Evolutionary conservation across 2,888 invertebrate species (phyloP).

Genomic region (Melanostoma scalare): DNA sequence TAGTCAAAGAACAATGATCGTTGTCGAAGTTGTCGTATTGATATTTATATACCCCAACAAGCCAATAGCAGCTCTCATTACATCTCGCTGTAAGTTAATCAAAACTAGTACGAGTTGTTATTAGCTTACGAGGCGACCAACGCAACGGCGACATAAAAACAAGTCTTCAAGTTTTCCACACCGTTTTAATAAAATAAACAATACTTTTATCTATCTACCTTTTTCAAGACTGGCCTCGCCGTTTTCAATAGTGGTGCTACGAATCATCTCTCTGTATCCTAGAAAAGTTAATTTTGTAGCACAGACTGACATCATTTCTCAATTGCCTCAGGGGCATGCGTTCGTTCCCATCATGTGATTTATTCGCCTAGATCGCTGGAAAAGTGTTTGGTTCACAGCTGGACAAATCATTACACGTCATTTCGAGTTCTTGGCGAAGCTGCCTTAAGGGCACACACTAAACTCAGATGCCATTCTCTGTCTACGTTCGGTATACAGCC

Average conservation of each 20-base stretch:
- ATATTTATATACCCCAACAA: too few species aligned
- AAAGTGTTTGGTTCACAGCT: slow-evolving; percentile 70
- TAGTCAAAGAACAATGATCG: too few species aligned
- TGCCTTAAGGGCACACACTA: slow-evolving; percentile 49
- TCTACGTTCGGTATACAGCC: slow-evolving; percentile 17
- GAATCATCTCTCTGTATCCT: neutral
- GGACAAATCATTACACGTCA: slow-evolving; percentile 72
- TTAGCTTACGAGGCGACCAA: too few species aligned
- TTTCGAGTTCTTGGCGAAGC: slow-evolving; percentile 14
- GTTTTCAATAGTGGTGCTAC: neutral
- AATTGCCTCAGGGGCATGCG: slow-evolving; percentile 56
- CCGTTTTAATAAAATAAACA: too few species aligned
- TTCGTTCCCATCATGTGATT: slow-evolving; percentile 49
- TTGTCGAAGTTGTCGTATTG: too few species aligned
- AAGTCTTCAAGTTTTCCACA: too few species aligned
- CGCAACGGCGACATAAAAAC: too few species aligned
- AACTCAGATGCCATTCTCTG: slow-evolving; percentile 11
- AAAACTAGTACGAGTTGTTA: too few species aligned
- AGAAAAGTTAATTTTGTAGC: slow-evolving; percentile 17
- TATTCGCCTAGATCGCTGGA: slow-evolving; percentile 61
- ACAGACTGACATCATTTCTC: slow-evolving; percentile 50
- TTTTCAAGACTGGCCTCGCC: too few species aligned
- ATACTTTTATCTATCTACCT: too few species aligned
- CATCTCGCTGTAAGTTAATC: too few species aligned
- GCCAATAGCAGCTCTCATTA: too few species aligned